Evolutionary conservation across 2,797 vertebrate species (phyloP), one percentile per base, ranked within the genome.

Genomic region (Allochrocebus solatus): DNA sequence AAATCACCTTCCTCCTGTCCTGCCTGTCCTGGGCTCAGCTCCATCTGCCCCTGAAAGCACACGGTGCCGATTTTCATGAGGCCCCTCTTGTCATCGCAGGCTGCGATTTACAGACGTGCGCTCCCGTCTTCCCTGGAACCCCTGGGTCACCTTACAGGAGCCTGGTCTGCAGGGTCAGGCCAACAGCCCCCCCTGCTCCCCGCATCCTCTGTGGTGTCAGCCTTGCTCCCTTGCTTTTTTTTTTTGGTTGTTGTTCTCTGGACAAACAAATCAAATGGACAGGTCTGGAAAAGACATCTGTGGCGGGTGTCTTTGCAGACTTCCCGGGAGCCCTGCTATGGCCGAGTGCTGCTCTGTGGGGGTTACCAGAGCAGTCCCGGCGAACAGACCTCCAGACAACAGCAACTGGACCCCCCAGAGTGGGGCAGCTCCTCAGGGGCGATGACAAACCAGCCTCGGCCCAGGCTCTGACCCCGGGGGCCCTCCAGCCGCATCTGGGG

Each of bases 31-130:
- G 5, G 72, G 70, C 93, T 94, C 94, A 81, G 43, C 83, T 70
- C 93, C 79, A 76, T 81, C 95, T 97, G 96, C 91, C 98, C 98
- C 97, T 94, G 90, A 96, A 97, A 98, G 95, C 90, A 46, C 98
- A 96, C 89, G 97, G 98, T 96, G 98, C 96, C 98, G 98, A 98
- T 97, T 98, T 98, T 97, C 98, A 97, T 74, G 98, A 96, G 98
- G 80, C 53, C 86, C 97, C 86, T 93, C 97, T 97, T 99, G 98
- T 99, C 98, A 98, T 98, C 98, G 96, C 95, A 16, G 78, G 43
- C 94, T 72, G 95, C 98, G 98, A 99, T 98, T 99, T 98, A 98
- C 98, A 97, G 96, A 97, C 93, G 83, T 67, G 87, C 97, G 93
- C 97, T 79, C 96, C 83, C 95, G 92, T 98, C 94, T 89, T 96